Evolutionary conservation across 1,140 invertebrate genomes (phyloP).

Genomic region (Paraescarpia echinospica): DNA sequence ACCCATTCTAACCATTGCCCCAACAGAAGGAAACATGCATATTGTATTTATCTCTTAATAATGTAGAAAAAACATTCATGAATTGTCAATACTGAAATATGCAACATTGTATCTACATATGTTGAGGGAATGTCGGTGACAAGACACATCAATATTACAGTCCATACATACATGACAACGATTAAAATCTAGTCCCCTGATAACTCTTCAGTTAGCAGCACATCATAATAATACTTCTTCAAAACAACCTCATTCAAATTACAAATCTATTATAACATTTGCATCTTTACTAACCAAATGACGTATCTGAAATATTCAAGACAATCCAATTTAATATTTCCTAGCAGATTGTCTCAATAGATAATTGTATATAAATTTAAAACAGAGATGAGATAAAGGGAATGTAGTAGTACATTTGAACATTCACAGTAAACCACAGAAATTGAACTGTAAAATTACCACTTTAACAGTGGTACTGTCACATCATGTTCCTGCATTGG

Average conservation of each 20-base stretch:
- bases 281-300: not conserved
- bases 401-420: not conserved
- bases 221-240: not conserved
- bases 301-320: not conserved
- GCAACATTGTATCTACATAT: not conserved
- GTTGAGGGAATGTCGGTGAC: not conserved
- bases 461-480: not conserved
- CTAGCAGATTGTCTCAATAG: not conserved
- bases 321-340: not conserved
- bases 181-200: not conserved
- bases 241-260: not conserved
- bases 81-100: constrained; percentile 6
- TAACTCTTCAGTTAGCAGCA: not conserved
- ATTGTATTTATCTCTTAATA: not conserved
- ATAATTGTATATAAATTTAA: not conserved
- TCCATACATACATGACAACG: not conserved
- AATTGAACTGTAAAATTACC: not conserved
- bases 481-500: not conserved
- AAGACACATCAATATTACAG: not conserved
- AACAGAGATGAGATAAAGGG: not conserved
- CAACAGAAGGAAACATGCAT: not conserved
- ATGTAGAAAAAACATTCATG: not conserved
- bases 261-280: not conserved
- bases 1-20: not conserved
- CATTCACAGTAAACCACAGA: not conserved